Evolutionary conservation across 2,113 vertebrate genomes (phyloP), one percentile per base, ranked within the genome.

Genomic region (Corydoras sp.): DNA sequence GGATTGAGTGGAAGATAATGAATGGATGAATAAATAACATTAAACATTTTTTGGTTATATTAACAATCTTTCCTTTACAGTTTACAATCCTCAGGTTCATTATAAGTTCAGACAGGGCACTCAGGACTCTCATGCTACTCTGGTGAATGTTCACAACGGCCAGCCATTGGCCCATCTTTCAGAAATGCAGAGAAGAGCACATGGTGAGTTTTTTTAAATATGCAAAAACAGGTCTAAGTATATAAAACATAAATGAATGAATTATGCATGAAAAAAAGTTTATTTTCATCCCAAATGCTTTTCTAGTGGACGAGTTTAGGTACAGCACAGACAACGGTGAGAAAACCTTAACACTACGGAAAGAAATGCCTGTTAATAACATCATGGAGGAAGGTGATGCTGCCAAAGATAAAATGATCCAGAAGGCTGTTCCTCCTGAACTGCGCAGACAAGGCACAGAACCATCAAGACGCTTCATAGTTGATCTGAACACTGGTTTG

Each of bases 71-170:
- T 65, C 59, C n/a, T 68, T 32, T 15, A 30, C 77, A 83, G 80
- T 63, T 43, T 82, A 82, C 32, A 73, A 68, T 56, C 74, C 73
- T 53, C 51, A 31, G 18, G 6, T 15, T 7, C 13, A 71, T 31
- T 30, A 68, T 63, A 73, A 74, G 48, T 82, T 81, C 35, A 86
- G 74, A 62, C 84, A 84, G 74, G 87, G 84, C 71, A 86, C 83
- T 0, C 75, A 87, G 69, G 75, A 84, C 73, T 79, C 78, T 13
- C 62, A 62, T 0, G 59, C 61, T 12, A 75, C 29, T 35, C 62
- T 80, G 56, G 75, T 83, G 75, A 56, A 83, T 43, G 32, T 14
- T 13, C 62, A 10, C 48, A 80, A 75, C 1, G 80, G 80, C 10
- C 58, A 29, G 31, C 7, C 15, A 10, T 13, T 77, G n/a, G 8